A percentile compares a stretch with the other conserved stretches of the same genome.
These are phyloP conservation scores for Theropithecus gelada DNA, from an alignment of 2,113 vertebrate genomes.

Conservation along the genomic window DNA sequence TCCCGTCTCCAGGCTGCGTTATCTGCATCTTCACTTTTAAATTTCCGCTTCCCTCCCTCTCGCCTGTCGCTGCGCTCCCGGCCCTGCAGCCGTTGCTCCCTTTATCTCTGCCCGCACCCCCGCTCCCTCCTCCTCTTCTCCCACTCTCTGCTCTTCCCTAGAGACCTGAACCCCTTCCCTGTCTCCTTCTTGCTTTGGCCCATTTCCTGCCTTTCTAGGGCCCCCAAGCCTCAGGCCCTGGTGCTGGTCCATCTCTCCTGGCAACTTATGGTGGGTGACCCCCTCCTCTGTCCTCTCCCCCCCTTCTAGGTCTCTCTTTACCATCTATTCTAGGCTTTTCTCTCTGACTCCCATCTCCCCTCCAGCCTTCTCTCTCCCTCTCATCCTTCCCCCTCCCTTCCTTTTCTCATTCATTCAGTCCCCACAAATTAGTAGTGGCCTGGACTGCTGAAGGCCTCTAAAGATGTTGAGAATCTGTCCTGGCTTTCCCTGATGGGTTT, in stretches of 20 bases:
- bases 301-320: background rate
- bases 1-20: constrained; percentile 76
- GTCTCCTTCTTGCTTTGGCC: background rate
- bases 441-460: background rate
- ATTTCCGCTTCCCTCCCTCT: constrained; percentile 80
- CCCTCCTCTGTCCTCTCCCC: background rate
- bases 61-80: constrained; percentile 69
- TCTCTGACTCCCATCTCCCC: background rate
- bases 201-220: background rate
- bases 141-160: constrained; percentile 41
- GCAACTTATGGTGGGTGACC: background rate
- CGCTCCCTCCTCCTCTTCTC: constrained; percentile 17
- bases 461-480: background rate
- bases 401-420: background rate
- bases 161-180: constrained; percentile 26
- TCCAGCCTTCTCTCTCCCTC: background rate
- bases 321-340: background rate
- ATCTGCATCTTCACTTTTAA: constrained; percentile 81
- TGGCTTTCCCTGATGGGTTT: background rate
- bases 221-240: background rate
- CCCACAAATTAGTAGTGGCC: background rate
- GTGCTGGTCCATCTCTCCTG: background rate
- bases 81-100: constrained; percentile 19
- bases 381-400: background rate
- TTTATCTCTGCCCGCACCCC: constrained; percentile 25